Base-by-base conservation (phyloP, 2,797 vertebrate species). In the Hoplostethus mediterraneus region DNA sequence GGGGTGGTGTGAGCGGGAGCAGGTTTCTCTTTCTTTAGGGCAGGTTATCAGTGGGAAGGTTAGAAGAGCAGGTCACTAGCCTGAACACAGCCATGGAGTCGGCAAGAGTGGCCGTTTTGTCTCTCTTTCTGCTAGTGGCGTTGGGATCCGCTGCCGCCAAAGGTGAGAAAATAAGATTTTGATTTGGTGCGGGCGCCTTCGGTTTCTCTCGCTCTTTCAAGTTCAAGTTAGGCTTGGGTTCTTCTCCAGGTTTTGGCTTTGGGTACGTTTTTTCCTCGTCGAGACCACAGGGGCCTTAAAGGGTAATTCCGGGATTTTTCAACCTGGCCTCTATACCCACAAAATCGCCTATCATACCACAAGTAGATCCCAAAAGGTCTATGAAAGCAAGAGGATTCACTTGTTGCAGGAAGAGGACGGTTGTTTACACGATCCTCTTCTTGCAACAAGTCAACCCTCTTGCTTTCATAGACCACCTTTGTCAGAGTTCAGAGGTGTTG, bases 61-160 rank as follows among this genome's bases (percentile, higher is more conserved):
- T 30, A 68, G 40, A 66, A 52, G 55, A 62, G 21, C 13, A 1
- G 28, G 47, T 62, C 54, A 56, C 11, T 61, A 47, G 14, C 31
- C 30, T 38, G 28, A 55, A 57, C 10, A 2, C 55, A 54, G 14
- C 9, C 85, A 94, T 94, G 94, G 81, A 54, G 31, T 28, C 54
- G 7, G 58, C 62, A 2, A 77, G 42, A 72, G 62, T 59, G 28
- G 53, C 36, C 4, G 12, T 75, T 48, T 1, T 77, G 25, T 75
- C 61, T 48, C n/a, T 91, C 0, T 58, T 69, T 31, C 72, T 94
- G 66, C 73, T 94, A 78, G n/a, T 65, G 14, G 60, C 25, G 0
- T 40, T 71, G 42, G 80, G 73, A 54, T 60, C 42, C 1, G 69
- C 82, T 13, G 14, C 45, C 6, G 83, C 85, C 74, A 90, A 90